Conservation (phyloP, 2,888 invertebrate species). For the Caenorhabditis imperialis region DNA sequence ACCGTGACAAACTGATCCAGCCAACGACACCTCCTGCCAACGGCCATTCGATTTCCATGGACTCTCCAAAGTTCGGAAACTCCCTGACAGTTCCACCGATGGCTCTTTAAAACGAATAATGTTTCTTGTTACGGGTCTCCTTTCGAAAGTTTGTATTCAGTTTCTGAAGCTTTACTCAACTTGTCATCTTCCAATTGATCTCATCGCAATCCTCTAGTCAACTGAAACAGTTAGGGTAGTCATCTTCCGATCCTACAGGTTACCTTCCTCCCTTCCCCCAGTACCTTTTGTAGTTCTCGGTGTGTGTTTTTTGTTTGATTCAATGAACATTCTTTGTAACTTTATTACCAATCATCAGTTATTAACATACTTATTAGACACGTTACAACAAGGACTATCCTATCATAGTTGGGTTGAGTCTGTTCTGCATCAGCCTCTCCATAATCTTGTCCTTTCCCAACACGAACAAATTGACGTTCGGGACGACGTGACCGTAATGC, state of each 20-base stretch:
- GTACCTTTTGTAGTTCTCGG: conserved; percentile 35
- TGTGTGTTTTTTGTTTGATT: conserved; percentile 14
- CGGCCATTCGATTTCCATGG: conserved; percentile 32
- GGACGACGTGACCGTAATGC: conserved; percentile 70
- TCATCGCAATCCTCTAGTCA: conserved; percentile 20
- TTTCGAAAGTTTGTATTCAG: neutral
- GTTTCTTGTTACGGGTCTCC: conserved; percentile 11
- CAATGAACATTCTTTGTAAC: conserved; percentile 1
- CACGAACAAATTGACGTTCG: conserved; percentile 70
- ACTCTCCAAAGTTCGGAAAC: conserved; percentile 51
- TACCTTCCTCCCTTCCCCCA: conserved; percentile 13
- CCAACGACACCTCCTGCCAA: conserved; percentile 31
- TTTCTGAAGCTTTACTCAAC: conserved; percentile 7
- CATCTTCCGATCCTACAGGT: conserved; percentile 32
- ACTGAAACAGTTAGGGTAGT: conserved; percentile 49
- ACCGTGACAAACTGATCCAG: conserved; percentile 18
- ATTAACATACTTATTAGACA: conserved; percentile 3
- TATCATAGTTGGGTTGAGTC: conserved; percentile 72
- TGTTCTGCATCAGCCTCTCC: conserved; percentile 66
- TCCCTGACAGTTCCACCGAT: conserved; percentile 50
- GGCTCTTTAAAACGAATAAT: conserved; percentile 51
- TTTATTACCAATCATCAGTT: conserved; percentile 19
- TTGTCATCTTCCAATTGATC: conserved; percentile 34
- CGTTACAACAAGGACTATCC: conserved; percentile 48
- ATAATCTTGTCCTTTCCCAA: conserved; percentile 71